A percentile compares a stretch with the other conserved stretches of the same genome.
phyloP scores from a whole-genome alignment of 2,797 vertebrate species.

The Streptopelia turtur region DNA sequence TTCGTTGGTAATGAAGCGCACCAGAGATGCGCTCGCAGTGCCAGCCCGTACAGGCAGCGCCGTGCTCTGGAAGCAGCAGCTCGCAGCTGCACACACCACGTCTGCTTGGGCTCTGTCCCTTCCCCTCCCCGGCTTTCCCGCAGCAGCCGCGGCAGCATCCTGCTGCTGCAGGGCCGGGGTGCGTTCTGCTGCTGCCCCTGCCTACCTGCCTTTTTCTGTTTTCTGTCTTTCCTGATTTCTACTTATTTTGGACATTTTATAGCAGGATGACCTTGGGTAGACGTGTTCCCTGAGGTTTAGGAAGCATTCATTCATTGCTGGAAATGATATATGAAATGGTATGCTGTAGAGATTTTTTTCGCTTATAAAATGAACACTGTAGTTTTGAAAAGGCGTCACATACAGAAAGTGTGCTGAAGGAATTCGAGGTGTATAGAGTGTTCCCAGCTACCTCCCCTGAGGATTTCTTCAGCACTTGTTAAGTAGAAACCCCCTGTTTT shows the following conservation, averaged over 20 bases:
- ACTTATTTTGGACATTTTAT: neutral
- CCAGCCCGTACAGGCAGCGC: neutral
- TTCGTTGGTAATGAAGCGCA: neutral
- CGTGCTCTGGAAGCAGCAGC: neutral
- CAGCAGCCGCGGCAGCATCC: neutral
- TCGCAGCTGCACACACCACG: neutral
- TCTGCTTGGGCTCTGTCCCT: neutral
- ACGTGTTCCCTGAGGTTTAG: neutral
- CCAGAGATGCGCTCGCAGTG: neutral
- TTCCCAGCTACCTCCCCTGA: constrained; percentile 4
- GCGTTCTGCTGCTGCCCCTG: neutral
- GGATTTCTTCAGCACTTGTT: constrained; percentile 35
- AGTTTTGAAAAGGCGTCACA: neutral
- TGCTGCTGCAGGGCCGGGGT: neutral
- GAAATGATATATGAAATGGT: neutral
- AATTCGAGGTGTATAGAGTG: neutral
- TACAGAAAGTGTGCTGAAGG: neutral
- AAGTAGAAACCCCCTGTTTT: constrained; percentile 39
- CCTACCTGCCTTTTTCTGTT: neutral
- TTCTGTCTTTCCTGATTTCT: neutral
- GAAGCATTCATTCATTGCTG: neutral
- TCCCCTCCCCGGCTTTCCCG: neutral
- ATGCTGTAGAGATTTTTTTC: neutral
- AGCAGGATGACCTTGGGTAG: neutral
- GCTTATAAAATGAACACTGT: neutral